Conservation (phyloP, 2,113 vertebrate species). For the Gymnogyps californianus region DNA sequence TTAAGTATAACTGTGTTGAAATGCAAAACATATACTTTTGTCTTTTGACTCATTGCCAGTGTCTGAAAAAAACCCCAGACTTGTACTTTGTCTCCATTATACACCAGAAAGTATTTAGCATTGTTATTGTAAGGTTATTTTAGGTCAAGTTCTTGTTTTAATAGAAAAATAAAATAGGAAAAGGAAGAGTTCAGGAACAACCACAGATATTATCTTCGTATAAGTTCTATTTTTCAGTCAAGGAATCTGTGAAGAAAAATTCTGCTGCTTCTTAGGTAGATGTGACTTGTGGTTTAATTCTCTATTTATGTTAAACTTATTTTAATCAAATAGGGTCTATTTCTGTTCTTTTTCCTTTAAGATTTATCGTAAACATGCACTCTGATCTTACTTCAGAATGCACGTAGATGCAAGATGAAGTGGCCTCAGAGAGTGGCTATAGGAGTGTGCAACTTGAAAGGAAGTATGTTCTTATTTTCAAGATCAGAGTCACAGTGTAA, state of each 20-base stretch:
- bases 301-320: neutral
- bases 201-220: constrained; percentile 28
- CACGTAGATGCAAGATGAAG: neutral
- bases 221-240: constrained; percentile 46
- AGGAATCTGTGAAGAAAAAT: constrained; percentile 15
- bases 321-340: neutral
- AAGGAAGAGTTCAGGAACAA: constrained; percentile 58
- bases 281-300: neutral
- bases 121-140: constrained; percentile 67
- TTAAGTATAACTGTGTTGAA: constrained; percentile 32
- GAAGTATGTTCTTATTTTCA: neutral
- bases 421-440: neutral
- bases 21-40: constrained; percentile 39
- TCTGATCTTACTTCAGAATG: neutral
- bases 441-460: neutral
- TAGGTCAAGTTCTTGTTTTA: constrained; percentile 62
- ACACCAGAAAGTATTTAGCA: constrained; percentile 57
- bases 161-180: constrained; percentile 56
- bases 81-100: constrained; percentile 59
- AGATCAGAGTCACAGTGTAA: neutral
- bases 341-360: neutral
- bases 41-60: constrained; percentile 43
- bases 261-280: neutral
- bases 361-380: neutral
- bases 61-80: neutral